Conservation (phyloP, 2,797 vertebrate genomes). For the Fistularia tabacaria region DNA sequence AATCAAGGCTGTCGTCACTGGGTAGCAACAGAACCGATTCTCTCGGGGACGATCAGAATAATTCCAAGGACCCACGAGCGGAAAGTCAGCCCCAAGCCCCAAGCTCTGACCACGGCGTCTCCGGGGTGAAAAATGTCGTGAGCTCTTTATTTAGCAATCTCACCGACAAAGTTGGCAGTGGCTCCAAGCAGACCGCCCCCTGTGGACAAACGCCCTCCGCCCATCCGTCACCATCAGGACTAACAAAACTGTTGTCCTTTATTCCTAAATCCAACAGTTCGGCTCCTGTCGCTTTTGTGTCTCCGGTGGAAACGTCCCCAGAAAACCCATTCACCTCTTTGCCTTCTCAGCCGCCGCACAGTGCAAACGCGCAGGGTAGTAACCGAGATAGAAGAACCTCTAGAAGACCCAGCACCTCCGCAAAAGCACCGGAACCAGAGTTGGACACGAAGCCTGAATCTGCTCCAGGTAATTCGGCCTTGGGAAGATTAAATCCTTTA, state of each 20-base stretch:
- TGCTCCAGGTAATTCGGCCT: slow-evolving; percentile 71
- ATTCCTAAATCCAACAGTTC: slow-evolving; percentile 70
- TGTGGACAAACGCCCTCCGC: slow-evolving; percentile 54
- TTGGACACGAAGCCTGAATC: slow-evolving; percentile 53
- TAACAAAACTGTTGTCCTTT: slow-evolving; percentile 72
- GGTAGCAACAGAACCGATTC: slow-evolving; percentile 67
- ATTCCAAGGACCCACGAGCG: slow-evolving; percentile 47
- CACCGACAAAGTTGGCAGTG: slow-evolving; percentile 81
- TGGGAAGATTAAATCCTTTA: slow-evolving; percentile 80
- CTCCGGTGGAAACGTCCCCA: slow-evolving; percentile 69
- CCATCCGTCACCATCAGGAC: slow-evolving; percentile 61
- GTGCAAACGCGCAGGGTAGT: slow-evolving; percentile 44
- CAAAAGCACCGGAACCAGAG: slow-evolving; percentile 32
- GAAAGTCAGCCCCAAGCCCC: slow-evolving; percentile 42
- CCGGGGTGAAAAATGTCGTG: slow-evolving; percentile 83
- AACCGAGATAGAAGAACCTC: slow-evolving; percentile 26
- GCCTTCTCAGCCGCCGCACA: slow-evolving; percentile 47
- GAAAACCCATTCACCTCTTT: slow-evolving; percentile 64
- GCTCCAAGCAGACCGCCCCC: slow-evolving; percentile 73
- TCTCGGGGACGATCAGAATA: slow-evolving; percentile 57
- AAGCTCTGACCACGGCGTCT: slow-evolving; percentile 58
- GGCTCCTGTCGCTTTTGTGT: slow-evolving; percentile 64
- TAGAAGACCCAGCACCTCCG: slow-evolving; percentile 15
- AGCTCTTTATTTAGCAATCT: slow-evolving; percentile 83
- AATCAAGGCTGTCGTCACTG: slow-evolving; percentile 70